phyloP scores from a whole-genome alignment of 2,113 vertebrate genomes.

The Tragelaphus buxtoni region DNA sequence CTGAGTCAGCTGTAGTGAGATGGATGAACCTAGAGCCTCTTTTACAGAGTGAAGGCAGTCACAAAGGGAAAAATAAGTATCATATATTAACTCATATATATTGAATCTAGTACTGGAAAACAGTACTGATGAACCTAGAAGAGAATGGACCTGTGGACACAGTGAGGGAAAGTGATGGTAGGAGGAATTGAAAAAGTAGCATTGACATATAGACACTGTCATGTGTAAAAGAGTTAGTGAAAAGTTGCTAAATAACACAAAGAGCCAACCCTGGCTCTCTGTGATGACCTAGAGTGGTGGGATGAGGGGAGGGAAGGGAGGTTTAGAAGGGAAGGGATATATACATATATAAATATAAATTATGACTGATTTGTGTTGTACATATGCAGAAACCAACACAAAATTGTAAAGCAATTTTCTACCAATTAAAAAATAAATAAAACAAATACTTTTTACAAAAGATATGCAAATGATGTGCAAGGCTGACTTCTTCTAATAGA shows the following conservation, averaged over 20 bases:
- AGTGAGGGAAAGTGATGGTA: neutral
- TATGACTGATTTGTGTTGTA: neutral
- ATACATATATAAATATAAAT: neutral
- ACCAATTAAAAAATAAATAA: neutral
- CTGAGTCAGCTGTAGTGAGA: neutral
- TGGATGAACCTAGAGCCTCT: neutral
- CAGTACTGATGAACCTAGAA: neutral
- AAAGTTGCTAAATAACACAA: neutral
- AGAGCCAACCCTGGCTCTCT: neutral
- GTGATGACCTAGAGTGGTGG: neutral
- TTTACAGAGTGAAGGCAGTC: neutral
- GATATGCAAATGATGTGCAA: neutral
- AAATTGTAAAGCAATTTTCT: neutral
- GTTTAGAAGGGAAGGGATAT: neutral
- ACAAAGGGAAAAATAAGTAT: neutral
- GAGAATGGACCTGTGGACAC: neutral
- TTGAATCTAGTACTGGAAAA: neutral
- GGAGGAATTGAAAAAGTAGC: neutral
- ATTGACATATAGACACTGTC: neutral
- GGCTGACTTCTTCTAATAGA: neutral
- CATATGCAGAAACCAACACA: neutral
- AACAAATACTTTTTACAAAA: neutral
- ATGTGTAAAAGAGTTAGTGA: neutral
- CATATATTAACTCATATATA: neutral
- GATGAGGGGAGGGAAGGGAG: neutral